Evolutionary conservation across 1,140 invertebrate genomes (phyloP).

Genomic region (Heliconius himera): DNA sequence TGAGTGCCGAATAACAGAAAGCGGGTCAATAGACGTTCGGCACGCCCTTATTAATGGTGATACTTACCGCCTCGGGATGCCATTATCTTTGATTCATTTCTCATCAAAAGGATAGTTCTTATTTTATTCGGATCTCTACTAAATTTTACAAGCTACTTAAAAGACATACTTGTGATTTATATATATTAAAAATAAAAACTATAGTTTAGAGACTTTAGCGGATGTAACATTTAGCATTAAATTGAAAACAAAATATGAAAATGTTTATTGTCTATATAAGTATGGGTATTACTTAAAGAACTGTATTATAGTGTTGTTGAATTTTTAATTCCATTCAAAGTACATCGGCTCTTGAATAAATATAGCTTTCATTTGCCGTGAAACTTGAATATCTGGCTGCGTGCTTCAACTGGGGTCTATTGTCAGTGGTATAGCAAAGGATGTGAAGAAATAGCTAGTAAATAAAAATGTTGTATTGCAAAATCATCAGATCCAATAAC

Average conservation of each 20-base stretch:
- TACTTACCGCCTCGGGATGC: conserved; percentile 39
- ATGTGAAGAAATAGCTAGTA: conserved; percentile 23
- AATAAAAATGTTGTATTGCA: conserved; percentile 14
- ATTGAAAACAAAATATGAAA: no score
- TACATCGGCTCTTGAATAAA: conserved; percentile 10
- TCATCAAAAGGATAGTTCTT: conserved; percentile 38
- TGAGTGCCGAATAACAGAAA: conserved; percentile 51
- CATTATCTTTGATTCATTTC: conserved; percentile 45
- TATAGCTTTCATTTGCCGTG: conserved; percentile 35
- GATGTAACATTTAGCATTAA: no score
- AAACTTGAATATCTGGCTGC: conserved; percentile 37
- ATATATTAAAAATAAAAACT: no score
- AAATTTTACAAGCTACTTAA: neutral
- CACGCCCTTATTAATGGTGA: conserved; percentile 55
- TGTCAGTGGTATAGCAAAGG: conserved; percentile 24
- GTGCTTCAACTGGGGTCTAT: conserved; percentile 28
- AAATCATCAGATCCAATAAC: conserved; percentile 4
- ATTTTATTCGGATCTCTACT: neutral
- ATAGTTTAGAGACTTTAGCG: no score
- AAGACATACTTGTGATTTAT: no score
- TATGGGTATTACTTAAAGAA: no score
- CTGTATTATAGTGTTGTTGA: neutral
- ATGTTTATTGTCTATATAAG: no score
- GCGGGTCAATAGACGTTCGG: conserved; percentile 60
- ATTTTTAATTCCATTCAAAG: neutral